These are phyloP conservation scores for Onychostruthus taczanowskii DNA, from an alignment of 2,113 vertebrate species.

Conservation along the genomic window DNA sequence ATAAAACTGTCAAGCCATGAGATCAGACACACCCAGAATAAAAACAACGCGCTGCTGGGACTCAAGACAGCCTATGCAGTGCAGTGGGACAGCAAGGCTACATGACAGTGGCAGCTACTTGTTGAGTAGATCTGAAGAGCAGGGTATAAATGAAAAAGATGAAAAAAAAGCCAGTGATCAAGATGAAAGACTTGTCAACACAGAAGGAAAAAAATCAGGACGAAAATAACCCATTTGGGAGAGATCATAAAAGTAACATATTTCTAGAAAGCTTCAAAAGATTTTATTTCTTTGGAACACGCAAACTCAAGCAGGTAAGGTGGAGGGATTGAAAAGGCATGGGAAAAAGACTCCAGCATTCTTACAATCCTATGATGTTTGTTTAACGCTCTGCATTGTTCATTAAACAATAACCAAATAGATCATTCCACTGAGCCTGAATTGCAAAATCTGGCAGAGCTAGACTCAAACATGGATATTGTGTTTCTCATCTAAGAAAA, in stretches of 20 bases:
- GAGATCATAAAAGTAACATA: background rate
- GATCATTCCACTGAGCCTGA: slow-evolving; percentile 5
- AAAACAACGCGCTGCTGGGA: background rate
- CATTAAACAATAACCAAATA: slow-evolving; percentile 46
- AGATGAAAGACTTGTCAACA: slow-evolving; percentile 21
- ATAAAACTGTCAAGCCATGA: background rate
- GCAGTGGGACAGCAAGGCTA: background rate
- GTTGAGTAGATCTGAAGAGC: background rate
- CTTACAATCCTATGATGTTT: background rate
- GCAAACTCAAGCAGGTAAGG: background rate
- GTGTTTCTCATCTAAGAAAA: background rate
- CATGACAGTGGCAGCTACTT: background rate
- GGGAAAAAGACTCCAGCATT: background rate
- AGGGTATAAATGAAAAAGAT: background rate
- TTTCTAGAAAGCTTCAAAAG: background rate
- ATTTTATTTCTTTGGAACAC: background rate
- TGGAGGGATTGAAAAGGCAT: background rate
- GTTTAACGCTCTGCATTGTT: background rate
- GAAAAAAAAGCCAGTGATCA: background rate
- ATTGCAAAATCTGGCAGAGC: slow-evolving; percentile 17
- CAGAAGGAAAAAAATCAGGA: background rate
- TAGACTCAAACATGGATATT: background rate
- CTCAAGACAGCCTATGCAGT: background rate
- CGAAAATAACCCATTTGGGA: background rate
- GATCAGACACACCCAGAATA: background rate